Percentiles rank a stretch among this genome's conserved stretches.
Evolutionary conservation across 2,797 vertebrate genomes (phyloP).

Genomic region (Moxostoma hubbsi): DNA sequence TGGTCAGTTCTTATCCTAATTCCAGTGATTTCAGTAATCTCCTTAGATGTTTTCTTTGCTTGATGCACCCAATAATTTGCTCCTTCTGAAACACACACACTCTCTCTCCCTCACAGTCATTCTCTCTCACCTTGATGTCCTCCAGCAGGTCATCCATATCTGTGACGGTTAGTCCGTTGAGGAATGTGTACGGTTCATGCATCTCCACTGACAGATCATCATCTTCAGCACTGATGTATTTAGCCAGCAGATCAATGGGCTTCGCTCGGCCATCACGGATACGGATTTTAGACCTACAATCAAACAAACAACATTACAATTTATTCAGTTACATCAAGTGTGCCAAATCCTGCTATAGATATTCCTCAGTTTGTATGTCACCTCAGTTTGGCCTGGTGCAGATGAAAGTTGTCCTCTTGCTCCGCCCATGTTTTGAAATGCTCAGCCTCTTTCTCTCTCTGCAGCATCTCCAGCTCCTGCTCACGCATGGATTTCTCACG

Average conservation of each 20-base stretch:
- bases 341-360: no score
- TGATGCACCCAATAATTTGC: no score
- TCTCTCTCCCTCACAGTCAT: neutral
- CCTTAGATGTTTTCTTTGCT: no score
- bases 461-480: conserved; percentile 96
- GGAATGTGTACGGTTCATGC: conserved; percentile 97
- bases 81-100: no score
- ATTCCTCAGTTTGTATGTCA: conserved; percentile 49
- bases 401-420: conserved; percentile 97
- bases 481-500: conserved; percentile 96
- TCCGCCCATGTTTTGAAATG: conserved; percentile 99
- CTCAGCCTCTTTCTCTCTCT: conserved; percentile 96
- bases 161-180: conserved; percentile 92
- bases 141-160: conserved; percentile 98
- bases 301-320: neutral
- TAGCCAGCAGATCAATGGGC: conserved; percentile 95
- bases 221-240: conserved; percentile 97
- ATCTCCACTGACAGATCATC: conserved; percentile 97
- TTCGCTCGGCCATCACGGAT: conserved; percentile 95
- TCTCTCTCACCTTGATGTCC: conserved; percentile 89
- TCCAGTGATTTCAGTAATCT: no score
- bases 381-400: conserved; percentile 98
- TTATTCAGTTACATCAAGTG: neutral
- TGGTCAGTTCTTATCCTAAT: no score
- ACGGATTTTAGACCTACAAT: conserved; percentile 91